Evolutionary conservation across 1,140 invertebrate species (phyloP), one percentile per base, ranked within the genome.

Genomic region (Trachymyrmex cornetzi): DNA sequence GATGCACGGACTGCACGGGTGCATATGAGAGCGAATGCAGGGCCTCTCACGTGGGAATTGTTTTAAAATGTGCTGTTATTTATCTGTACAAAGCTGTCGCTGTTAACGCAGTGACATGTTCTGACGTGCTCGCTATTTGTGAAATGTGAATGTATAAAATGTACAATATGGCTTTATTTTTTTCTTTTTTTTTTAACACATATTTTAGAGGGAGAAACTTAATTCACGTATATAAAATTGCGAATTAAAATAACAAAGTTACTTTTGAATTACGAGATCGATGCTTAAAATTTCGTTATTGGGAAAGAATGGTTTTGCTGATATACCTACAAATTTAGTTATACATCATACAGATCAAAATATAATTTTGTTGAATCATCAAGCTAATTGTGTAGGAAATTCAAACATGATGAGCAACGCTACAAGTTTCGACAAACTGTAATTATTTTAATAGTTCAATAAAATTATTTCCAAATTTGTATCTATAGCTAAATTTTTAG

Each of bases 121-220:
- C 59, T 61, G 74, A 91, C 86, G 90, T 87, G 88, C 87, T 87
- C 81, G 59, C 77, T 90, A 88, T 91, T 91, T 86, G 67, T 84
- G 55, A 67, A 53, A 38, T 57, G 57, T 38, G 55, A 38, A 77
- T 34, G 71, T 19, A 77, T 77, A 61, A 77, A 77, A 77, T n/a
- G 55, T 79, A 22, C 38, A 79, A 77, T 77, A 24, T 12, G 14
- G 6, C 66, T 69, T 50, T 67, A 55, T 63, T 24, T 80, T 19
- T 57, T 19, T 69, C 53, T 79, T 14, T 16, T 14, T 67, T 48
- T 38, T 71, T 81, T 44, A 14, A 53, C 14, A 27, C n/a, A 24
- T 4, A 12, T 80, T 80, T 44, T 34, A 50, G n/a, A 64, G 3
- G 2, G 27, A 48, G 6, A 34, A 74, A 55, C 71, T 81, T 38